Evolutionary conservation across 2,888 invertebrate genomes (phyloP).

Genomic region (Biston stratarius): DNA sequence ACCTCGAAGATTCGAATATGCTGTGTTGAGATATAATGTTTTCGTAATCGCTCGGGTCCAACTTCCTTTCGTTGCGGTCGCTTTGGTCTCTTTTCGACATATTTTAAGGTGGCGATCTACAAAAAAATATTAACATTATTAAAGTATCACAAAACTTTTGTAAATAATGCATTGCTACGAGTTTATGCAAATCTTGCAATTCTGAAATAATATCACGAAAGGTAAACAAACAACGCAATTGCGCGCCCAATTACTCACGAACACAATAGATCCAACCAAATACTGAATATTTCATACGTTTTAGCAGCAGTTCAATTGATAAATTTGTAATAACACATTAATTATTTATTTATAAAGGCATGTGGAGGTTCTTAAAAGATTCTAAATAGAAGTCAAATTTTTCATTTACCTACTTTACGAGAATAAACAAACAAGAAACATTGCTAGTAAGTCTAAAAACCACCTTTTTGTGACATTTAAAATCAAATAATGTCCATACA

Average conservation of each 20-base stretch:
- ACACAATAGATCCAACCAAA: slow-evolving; percentile 38
- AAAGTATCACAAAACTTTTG: background rate
- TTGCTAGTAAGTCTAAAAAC: slow-evolving; percentile 36
- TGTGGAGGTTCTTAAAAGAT: slow-evolving; percentile 10
- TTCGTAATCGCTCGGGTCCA: slow-evolving; percentile 82
- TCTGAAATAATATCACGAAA: slow-evolving; percentile 52
- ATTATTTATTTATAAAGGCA: background rate
- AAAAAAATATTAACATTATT: slow-evolving; percentile 37
- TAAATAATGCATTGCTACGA: slow-evolving; percentile 6
- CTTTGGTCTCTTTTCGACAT: slow-evolving; percentile 83
- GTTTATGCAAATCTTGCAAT: slow-evolving; percentile 43
- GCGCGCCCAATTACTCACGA: slow-evolving; percentile 63
- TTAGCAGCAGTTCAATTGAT: background rate
- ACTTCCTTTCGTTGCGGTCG: slow-evolving; percentile 80
- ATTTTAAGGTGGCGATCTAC: slow-evolving; percentile 48
- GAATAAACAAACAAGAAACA: slow-evolving; percentile 61
- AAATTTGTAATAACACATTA: background rate
- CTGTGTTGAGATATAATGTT: slow-evolving; percentile 82
- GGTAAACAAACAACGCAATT: slow-evolving; percentile 83
- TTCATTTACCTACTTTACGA: slow-evolving; percentile 11
- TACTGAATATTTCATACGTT: background rate
- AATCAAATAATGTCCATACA: background rate
- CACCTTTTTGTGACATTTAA: slow-evolving; percentile 11
- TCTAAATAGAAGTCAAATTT: slow-evolving; percentile 32
- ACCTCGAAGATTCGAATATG: slow-evolving; percentile 78